phyloP scores from a whole-genome alignment of 2,888 invertebrate species.

The Synanthedon andrenaeformis region DNA sequence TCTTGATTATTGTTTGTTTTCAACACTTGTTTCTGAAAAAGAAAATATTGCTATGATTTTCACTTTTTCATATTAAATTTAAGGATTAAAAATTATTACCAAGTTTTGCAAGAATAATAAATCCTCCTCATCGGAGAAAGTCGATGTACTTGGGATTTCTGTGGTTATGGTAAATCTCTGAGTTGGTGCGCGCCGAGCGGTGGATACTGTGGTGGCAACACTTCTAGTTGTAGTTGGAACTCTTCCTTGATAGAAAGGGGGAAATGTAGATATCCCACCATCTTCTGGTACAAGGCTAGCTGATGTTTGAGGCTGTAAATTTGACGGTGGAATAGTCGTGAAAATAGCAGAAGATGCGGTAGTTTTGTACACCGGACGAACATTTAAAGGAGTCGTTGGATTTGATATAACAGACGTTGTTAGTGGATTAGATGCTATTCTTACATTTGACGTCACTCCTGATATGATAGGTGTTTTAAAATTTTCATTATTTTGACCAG shows the following conservation, averaged over 20 bases:
- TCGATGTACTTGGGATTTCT: slow-evolving; percentile 53
- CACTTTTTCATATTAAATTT: neutral
- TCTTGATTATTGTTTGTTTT: slow-evolving; percentile 49
- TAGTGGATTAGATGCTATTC: slow-evolving; percentile 50
- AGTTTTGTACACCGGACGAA: slow-evolving; percentile 42
- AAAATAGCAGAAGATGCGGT: slow-evolving; percentile 27
- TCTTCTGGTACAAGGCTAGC: slow-evolving; percentile 32
- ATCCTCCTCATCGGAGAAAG: slow-evolving; percentile 68
- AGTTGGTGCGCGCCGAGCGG: slow-evolving; percentile 26
- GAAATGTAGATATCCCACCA: slow-evolving; percentile 47
- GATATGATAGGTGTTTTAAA: slow-evolving; percentile 44
- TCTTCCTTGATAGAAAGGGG: slow-evolving; percentile 33
- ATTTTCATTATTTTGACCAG: slow-evolving; percentile 35
- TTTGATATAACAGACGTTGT: slow-evolving; percentile 46
- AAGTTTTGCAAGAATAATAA: slow-evolving; percentile 71
- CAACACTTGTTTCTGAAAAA: slow-evolving; percentile 57
- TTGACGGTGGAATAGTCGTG: slow-evolving; percentile 36
- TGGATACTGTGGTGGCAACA: slow-evolving; percentile 16
- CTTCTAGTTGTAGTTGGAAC: slow-evolving; percentile 30
- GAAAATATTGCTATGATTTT: neutral
- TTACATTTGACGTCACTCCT: slow-evolving; percentile 52
- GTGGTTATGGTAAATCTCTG: slow-evolving; percentile 38
- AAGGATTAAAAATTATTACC: slow-evolving; percentile 40
- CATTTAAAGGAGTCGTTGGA: slow-evolving; percentile 45
- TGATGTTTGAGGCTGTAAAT: slow-evolving; percentile 29